Conservation (phyloP, 2,113 vertebrate genomes). For the western clawed frog (Xenopus tropicalis) region UCB_Xtro_10.0 CM004444.2:10919501-10920000, state of each 20-base stretch:
- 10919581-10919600: neutral
- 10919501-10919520: neutral
- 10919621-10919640: no score
- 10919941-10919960: no score
- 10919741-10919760: neutral
- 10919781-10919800: no score
- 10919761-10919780: conserved; percentile 1
- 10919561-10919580: conserved; percentile 5
- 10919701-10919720: neutral
- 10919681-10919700: conserved; percentile 4
- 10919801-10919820: no score
- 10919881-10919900: no score
- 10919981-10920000: no score
- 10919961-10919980: no score
- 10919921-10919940: no score
- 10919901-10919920: no score
- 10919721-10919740: neutral
- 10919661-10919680: neutral
- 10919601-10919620: conserved; percentile 6
- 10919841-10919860: no score
- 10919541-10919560: conserved; percentile 12
- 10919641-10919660: conserved; percentile 17
- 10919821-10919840: neutral
- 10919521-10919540: neutral
- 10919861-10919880: no score